These are phyloP conservation scores for Alexandromys fortis DNA, from an alignment of 2,113 vertebrate genomes.

Conservation along the genomic window DNA sequence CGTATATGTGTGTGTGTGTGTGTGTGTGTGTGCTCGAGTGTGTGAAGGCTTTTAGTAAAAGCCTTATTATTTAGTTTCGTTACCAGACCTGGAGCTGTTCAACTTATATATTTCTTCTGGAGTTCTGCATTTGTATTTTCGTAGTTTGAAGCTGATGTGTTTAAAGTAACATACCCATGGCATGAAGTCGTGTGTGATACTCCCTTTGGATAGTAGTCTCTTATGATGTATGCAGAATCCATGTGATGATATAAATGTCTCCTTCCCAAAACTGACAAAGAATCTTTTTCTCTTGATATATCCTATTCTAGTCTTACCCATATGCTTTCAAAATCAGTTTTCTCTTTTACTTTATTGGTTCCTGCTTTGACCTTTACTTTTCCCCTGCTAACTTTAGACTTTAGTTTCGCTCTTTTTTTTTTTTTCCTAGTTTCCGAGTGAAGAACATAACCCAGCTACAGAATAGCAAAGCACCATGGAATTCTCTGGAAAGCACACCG, in stretches of 20 bases:
- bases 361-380: conserved; percentile 10
- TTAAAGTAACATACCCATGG: not conserved
- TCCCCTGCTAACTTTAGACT: not conserved
- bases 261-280: not conserved
- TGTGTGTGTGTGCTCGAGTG: not conserved
- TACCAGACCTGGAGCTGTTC: not conserved
- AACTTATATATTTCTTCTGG: not conserved
- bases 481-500: not conserved
- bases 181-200: not conserved
- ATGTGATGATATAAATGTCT: not conserved
- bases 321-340: not conserved
- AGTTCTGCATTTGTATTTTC: not conserved
- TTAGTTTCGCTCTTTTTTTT: not conserved
- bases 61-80: not conserved
- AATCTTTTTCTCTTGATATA: not conserved
- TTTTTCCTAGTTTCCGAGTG: not conserved
- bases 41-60: not conserved
- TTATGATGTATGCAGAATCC: not conserved
- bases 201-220: not conserved
- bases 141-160: not conserved
- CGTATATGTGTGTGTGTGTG: not conserved
- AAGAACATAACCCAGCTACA: not conserved
- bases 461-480: no score
- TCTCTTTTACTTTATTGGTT: conserved; percentile 9
- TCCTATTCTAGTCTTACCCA: not conserved